These are phyloP conservation scores for Campoletis sonorensis DNA, from an alignment of 1,140 invertebrate species.

Conservation along the genomic window DNA sequence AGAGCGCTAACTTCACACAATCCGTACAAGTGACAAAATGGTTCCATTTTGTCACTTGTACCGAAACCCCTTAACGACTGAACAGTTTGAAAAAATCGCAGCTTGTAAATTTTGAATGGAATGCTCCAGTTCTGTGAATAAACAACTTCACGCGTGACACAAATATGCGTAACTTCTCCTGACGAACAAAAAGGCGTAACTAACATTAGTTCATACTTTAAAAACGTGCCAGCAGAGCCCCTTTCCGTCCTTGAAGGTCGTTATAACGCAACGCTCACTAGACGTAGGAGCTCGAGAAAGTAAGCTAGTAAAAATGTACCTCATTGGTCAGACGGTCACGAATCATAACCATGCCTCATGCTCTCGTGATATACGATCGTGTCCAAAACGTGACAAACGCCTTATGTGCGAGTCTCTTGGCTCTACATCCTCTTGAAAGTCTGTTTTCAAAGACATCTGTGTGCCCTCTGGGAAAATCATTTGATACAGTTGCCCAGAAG, in stretches of 20 bases:
- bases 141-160: too few species aligned
- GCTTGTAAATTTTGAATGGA: too few species aligned
- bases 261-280: background rate
- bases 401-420: background rate
- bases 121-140: too few species aligned
- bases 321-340: background rate
- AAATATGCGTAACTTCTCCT: too few species aligned
- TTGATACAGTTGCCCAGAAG: conserved; percentile 5
- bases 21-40: too few species aligned
- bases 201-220: background rate
- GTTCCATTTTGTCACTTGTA: too few species aligned
- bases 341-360: conserved; percentile 34
- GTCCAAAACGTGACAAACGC: conserved; percentile 40
- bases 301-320: conserved; percentile 9
- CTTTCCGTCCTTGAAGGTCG: background rate
- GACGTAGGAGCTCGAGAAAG: background rate
- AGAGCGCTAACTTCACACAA: too few species aligned
- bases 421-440: background rate
- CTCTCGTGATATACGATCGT: conserved; percentile 37
- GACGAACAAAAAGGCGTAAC: background rate
- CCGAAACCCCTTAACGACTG: too few species aligned
- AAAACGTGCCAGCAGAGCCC: background rate
- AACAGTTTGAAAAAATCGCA: too few species aligned
- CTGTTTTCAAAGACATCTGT: background rate
- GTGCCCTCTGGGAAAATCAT: background rate